Conservation (phyloP, 2,888 invertebrate species). For the Leucophora obtusa region DNA sequence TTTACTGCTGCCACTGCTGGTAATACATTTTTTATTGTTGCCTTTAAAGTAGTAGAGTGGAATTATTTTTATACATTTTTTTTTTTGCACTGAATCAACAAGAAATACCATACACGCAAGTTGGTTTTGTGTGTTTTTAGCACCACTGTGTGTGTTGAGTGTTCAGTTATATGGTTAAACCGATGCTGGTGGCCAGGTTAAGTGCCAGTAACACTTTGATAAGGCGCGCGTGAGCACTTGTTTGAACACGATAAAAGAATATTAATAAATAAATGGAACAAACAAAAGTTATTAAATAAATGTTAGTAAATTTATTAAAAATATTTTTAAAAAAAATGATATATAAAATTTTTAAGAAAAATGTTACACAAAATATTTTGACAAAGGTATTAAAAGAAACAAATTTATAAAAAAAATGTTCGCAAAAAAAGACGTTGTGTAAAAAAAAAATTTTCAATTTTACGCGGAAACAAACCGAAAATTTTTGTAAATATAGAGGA, state of each 20-base stretch:
- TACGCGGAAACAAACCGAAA: not conserved
- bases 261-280: not conserved
- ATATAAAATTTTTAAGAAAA: not conserved
- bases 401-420: too few relatives aligned
- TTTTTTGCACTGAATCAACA: slow-evolving; percentile 21
- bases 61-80: not conserved
- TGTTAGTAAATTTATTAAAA: not conserved
- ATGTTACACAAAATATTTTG: not conserved
- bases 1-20: not conserved
- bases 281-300: not conserved
- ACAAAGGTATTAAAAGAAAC: not conserved
- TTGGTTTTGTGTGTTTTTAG: slow-evolving; percentile 41
- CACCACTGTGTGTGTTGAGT: slow-evolving; percentile 22
- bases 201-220: slow-evolving; percentile 79
- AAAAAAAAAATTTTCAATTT: not conserved
- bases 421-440: too few relatives aligned
- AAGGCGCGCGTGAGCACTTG: slow-evolving; percentile 74
- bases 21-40: slow-evolving; percentile 9
- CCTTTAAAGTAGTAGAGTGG: not conserved
- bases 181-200: slow-evolving; percentile 72
- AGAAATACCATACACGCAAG: not conserved
- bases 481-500: too few relatives aligned
- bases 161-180: slow-evolving; percentile 68
- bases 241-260: slow-evolving; percentile 47
- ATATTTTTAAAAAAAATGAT: not conserved